Evolutionary conservation across 2,797 vertebrate genomes (phyloP).

Genomic region (Limnodromus scolopaceus): DNA sequence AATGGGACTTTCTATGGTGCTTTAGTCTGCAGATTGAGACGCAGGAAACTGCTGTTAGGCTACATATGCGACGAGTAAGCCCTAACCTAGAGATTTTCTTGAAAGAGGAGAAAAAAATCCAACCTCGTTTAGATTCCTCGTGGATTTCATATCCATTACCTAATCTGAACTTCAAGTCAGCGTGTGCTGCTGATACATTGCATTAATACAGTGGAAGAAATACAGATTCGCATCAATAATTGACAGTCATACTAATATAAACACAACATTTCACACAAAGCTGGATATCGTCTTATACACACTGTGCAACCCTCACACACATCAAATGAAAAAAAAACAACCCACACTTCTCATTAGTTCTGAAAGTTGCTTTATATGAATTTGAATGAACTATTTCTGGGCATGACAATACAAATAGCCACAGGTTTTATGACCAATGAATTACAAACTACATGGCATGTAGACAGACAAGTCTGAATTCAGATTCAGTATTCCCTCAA

Average conservation of each 20-base stretch:
- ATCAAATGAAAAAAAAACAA: not conserved
- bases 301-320: not conserved
- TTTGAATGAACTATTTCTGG: conserved; percentile 8
- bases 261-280: not conserved
- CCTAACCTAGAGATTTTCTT: not conserved
- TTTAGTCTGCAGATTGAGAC: not conserved
- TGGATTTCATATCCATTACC: not conserved
- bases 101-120: not conserved
- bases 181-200: not conserved
- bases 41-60: not conserved
- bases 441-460: conserved; percentile 18
- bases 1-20: not conserved
- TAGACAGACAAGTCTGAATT: conserved; percentile 28
- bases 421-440: conserved; percentile 30
- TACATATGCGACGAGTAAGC: accelerated
- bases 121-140: not conserved
- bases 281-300: not conserved
- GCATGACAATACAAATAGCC: not conserved
- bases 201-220: not conserved
- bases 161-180: not conserved
- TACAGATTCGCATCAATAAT: not conserved
- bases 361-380: not conserved
- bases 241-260: not conserved
- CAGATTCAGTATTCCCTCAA: conserved; percentile 1
- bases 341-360: not conserved